phyloP scores from a whole-genome alignment of 1,140 invertebrate species.

The Drosophila ambigua region DNA sequence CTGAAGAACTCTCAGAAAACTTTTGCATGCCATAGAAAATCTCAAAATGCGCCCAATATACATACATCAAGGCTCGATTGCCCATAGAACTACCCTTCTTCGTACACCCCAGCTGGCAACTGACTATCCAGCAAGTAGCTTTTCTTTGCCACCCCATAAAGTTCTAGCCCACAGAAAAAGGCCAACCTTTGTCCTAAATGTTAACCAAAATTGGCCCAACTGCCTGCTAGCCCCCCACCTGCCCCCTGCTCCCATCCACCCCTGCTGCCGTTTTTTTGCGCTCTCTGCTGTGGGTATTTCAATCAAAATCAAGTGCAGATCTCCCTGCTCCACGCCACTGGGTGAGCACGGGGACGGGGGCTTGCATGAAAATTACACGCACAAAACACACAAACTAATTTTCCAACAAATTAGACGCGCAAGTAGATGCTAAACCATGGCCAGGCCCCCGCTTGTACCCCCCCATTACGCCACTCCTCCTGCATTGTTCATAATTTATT shows the following conservation, averaged over 20 bases:
- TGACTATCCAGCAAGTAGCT: no score
- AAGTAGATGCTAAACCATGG: slow-evolving; percentile 54
- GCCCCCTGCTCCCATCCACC: background rate
- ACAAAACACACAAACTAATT: slow-evolving; percentile 80
- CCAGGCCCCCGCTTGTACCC: background rate
- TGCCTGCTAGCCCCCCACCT: no score
- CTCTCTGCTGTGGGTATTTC: slow-evolving; percentile 52
- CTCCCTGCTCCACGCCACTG: slow-evolving; percentile 24
- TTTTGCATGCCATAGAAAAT: no score
- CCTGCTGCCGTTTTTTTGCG: background rate
- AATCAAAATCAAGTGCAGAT: slow-evolving; percentile 80
- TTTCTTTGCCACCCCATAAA: no score
- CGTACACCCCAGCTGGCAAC: no score
- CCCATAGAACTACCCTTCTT: no score
- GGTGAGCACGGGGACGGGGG: slow-evolving; percentile 11
- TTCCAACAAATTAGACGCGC: slow-evolving; percentile 79
- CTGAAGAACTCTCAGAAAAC: no score
- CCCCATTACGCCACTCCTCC: background rate
- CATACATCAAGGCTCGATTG: no score
- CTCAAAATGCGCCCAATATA: no score
- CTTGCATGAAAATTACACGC: slow-evolving; percentile 77
- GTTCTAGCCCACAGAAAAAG: no score
- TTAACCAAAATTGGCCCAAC: no score
- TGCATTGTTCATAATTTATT: slow-evolving; percentile 75
- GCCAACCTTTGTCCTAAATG: no score